phyloP scores from a whole-genome alignment of 2,888 invertebrate species.

The Prosopocoilus inquinatus region DNA sequence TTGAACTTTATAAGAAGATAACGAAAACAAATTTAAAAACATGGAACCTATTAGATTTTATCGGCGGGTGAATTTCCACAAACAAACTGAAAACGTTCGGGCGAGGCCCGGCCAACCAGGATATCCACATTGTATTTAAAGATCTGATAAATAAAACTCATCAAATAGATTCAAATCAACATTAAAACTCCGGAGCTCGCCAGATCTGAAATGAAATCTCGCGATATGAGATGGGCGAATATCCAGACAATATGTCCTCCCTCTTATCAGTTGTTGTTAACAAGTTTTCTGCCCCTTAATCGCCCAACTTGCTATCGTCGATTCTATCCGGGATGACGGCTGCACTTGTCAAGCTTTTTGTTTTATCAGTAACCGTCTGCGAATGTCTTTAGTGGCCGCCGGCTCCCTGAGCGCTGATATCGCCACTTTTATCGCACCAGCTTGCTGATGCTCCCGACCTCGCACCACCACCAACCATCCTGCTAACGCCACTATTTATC shows the following conservation, averaged over 20 bases:
- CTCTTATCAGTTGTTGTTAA: slow-evolving; percentile 49
- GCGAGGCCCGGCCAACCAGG: slow-evolving; percentile 4
- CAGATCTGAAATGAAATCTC: slow-evolving; percentile 51
- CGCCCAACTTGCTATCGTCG: slow-evolving; percentile 44
- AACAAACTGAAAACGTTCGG: slow-evolving; percentile 37
- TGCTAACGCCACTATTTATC: not conserved
- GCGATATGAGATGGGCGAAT: slow-evolving; percentile 46
- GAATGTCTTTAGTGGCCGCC: slow-evolving; percentile 36
- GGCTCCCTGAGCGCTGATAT: not conserved
- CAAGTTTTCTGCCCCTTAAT: slow-evolving; percentile 47
- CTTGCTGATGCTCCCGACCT: not conserved
- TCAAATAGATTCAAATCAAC: slow-evolving; percentile 52
- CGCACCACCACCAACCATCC: not conserved
- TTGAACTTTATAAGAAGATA: slow-evolving; percentile 38
- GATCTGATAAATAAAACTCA: slow-evolving; percentile 51
- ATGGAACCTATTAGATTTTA: slow-evolving; percentile 42
- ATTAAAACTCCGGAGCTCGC: slow-evolving; percentile 45
- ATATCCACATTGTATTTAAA: slow-evolving; percentile 27
- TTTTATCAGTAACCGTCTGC: slow-evolving; percentile 42
- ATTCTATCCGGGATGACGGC: slow-evolving; percentile 35
- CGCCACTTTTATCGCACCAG: not conserved
- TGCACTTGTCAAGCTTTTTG: slow-evolving; percentile 47
- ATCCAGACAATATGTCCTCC: slow-evolving; percentile 50
- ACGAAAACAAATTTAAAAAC: slow-evolving; percentile 44
- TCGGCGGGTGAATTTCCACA: slow-evolving; percentile 39